A percentile compares a stretch with the other conserved stretches of the same genome.
Conservation (phyloP, 2,797 vertebrate genomes). For the Lutjanus campechanus region DNA sequence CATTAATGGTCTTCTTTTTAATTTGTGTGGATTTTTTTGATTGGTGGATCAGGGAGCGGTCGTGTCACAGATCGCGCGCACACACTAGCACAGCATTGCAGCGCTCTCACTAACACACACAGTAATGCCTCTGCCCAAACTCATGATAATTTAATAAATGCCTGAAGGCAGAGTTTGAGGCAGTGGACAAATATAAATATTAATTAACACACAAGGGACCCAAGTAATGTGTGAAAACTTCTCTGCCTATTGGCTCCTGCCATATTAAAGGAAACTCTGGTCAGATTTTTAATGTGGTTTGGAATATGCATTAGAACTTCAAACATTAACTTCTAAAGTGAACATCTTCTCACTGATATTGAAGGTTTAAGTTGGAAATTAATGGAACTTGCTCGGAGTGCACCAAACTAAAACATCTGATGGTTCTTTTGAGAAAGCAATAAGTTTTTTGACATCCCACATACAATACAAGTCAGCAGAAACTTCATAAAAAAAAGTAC, state of each 20-base stretch:
- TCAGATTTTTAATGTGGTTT: conserved; percentile 82
- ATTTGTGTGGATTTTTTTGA: conserved; percentile 58
- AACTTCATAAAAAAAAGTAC: conserved; percentile 30
- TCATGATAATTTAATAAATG: conserved; percentile 88
- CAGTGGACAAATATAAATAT: conserved; percentile 90
- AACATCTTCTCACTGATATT: conserved; percentile 70
- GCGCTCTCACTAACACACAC: conserved; percentile 68
- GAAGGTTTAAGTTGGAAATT: conserved; percentile 62
- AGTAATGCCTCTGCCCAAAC: conserved; percentile 76
- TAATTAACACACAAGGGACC: conserved; percentile 88
- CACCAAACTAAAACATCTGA: conserved; percentile 31
- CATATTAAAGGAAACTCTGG: conserved; percentile 79
- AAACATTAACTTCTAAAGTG: conserved; percentile 81
- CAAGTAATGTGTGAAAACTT: conserved; percentile 76
- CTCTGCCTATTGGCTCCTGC: conserved; percentile 80
- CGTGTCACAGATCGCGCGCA: conserved; percentile 62
- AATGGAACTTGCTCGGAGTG: conserved; percentile 55
- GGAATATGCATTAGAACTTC: conserved; percentile 85
- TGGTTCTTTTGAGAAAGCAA: conserved; percentile 40
- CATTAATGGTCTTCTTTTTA: conserved; percentile 59
- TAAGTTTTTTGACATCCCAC: conserved; percentile 2
- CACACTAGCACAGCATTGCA: conserved; percentile 39
- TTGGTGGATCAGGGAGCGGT: conserved; percentile 52
- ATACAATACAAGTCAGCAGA: conserved; percentile 13
- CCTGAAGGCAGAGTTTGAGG: conserved; percentile 88